Evolutionary conservation across 2,113 vertebrate species (phyloP).

Genomic region (Callaeas wilsoni): DNA sequence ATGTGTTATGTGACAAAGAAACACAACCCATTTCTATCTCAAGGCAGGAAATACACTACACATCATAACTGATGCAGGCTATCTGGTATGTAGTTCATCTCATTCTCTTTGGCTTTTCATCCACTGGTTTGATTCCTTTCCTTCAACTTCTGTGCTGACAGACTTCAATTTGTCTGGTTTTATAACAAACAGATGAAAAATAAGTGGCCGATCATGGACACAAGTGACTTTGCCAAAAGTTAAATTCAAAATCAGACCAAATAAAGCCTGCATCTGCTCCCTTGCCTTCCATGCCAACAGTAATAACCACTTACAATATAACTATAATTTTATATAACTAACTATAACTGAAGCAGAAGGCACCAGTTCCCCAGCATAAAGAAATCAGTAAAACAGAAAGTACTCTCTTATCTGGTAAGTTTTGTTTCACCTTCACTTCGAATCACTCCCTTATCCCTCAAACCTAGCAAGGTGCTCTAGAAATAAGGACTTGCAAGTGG

Average conservation of each 20-base stretch:
- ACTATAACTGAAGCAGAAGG: not conserved
- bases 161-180: not conserved
- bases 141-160: not conserved
- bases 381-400: not conserved
- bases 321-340: not conserved
- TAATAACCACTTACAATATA: not conserved
- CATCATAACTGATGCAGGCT: no score
- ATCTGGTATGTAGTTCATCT: not conserved
- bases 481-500: not conserved
- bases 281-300: not conserved
- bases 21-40: not conserved
- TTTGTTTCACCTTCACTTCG: not conserved
- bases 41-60: not conserved
- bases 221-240: not conserved
- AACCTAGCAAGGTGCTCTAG: not conserved
- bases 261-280: not conserved
- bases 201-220: not conserved
- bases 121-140: not conserved
- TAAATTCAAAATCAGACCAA: slow-evolving; percentile 1
- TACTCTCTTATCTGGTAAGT: not conserved
- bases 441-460: not conserved
- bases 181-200: not conserved
- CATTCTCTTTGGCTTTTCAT: not conserved
- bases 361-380: not conserved
- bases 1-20: not conserved